A percentile compares a stretch with the other conserved stretches of the same genome.
Conservation (phyloP, 2,797 vertebrate species). For the Podargus strigoides region DNA sequence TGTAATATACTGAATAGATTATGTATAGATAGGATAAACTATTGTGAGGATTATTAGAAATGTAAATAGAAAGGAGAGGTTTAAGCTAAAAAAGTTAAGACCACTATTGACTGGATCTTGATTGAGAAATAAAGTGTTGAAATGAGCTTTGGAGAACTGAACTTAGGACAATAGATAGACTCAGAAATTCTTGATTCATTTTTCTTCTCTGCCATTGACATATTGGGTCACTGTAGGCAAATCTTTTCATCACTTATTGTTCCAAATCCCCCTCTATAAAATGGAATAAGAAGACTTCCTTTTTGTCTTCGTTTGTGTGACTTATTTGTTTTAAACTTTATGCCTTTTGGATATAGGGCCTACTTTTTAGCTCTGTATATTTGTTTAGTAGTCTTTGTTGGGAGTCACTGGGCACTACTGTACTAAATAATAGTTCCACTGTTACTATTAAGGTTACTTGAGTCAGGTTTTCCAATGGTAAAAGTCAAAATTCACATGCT, state of each 20-base stretch:
- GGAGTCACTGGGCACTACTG: not conserved
- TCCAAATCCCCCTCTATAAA: not conserved
- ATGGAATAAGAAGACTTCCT: not conserved
- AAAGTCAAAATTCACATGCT: slow-evolving; percentile 33
- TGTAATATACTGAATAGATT: not conserved
- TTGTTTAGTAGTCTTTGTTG: not conserved
- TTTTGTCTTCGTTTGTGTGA: not conserved
- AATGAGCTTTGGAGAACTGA: not conserved
- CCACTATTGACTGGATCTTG: not conserved
- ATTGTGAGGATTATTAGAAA: not conserved
- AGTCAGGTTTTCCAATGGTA: not conserved
- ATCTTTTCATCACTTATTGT: not conserved
- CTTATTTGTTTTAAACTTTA: not conserved
- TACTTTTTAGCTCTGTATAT: not conserved
- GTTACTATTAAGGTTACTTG: not conserved
- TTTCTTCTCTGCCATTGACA: not conserved
- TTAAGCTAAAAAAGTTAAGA: not conserved
- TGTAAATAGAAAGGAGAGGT: not conserved
- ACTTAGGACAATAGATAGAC: not conserved
- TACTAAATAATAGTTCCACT: not conserved
- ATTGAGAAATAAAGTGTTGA: not conserved
- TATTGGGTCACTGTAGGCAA: not conserved
- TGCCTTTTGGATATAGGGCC: not conserved
- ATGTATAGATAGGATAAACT: not conserved
- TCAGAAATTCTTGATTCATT: not conserved